Percentiles rank a stretch among this genome's conserved stretches.
Evolutionary conservation across 1,140 invertebrate genomes (phyloP).

Genomic region (Hylaeus anthracinus): DNA sequence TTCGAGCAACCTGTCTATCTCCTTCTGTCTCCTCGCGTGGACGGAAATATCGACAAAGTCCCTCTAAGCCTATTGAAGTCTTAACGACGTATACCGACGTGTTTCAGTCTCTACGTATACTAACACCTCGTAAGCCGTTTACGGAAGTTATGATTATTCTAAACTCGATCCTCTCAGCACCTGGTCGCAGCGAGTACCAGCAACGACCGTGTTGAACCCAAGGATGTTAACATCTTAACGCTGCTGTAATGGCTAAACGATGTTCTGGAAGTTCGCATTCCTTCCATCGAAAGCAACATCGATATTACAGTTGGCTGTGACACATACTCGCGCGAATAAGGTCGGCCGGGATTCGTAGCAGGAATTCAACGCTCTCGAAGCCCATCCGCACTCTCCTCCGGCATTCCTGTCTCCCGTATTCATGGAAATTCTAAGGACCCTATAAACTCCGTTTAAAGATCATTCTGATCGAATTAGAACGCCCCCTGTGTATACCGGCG

Average conservation of each 20-base stretch:
- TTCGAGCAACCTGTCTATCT: too few relatives aligned
- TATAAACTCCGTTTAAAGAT: constrained; percentile 62
- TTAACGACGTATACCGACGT: too few relatives aligned
- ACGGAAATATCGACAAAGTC: too few relatives aligned
- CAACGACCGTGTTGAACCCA: too few relatives aligned
- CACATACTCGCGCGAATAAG: constrained; percentile 41
- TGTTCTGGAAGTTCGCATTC: background rate
- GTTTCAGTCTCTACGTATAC: too few relatives aligned
- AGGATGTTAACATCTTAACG: background rate
- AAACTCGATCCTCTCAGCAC: background rate
- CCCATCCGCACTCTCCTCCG: background rate
- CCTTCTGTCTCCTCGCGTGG: too few relatives aligned
- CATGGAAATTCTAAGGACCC: constrained; percentile 59
- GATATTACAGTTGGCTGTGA: constrained; percentile 7
- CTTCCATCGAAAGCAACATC: constrained; percentile 8
- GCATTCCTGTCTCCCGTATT: constrained; percentile 39
- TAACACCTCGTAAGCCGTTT: background rate
- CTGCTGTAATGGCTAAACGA: background rate
- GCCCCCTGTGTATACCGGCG: constrained; percentile 11
- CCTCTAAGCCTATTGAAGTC: too few relatives aligned
- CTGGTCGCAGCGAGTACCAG: too few relatives aligned
- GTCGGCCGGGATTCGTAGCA: background rate
- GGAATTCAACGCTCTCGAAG: constrained; percentile 28
- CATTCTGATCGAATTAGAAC: constrained; percentile 62
- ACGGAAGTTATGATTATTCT: background rate